Percentiles rank a stretch among this genome's conserved stretches.
phyloP scores from a whole-genome alignment of 2,797 vertebrate genomes.

The Smutsia gigantea region DNA sequence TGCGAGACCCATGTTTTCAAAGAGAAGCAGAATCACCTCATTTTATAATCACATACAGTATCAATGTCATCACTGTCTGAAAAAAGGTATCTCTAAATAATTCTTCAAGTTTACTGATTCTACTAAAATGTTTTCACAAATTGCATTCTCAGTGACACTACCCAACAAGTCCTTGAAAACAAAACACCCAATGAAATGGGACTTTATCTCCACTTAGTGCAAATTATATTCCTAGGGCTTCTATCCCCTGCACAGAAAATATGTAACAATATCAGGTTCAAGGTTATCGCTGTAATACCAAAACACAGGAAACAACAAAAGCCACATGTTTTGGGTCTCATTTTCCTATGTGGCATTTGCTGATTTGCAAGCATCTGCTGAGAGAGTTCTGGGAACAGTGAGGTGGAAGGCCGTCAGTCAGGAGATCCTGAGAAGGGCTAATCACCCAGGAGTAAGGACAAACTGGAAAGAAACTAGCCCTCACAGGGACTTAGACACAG shows the following conservation, averaged over 20 bases:
- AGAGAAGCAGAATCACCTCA: background rate
- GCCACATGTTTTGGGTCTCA: background rate
- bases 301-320: background rate
- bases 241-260: background rate
- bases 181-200: background rate
- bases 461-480: background rate
- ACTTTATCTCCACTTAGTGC: background rate
- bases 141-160: background rate
- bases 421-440: background rate
- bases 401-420: background rate
- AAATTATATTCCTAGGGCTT: background rate
- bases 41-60: background rate
- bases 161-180: background rate
- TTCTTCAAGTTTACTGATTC: background rate
- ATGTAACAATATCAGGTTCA: background rate
- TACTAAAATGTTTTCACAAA: slow-evolving; percentile 4
- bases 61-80: background rate
- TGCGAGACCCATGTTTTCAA: background rate
- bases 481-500: background rate
- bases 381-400: background rate
- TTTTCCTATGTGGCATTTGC: background rate
- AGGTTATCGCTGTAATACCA: background rate
- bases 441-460: background rate
- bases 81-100: background rate
- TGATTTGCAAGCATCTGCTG: background rate